Evolutionary conservation across 2,888 invertebrate species (phyloP).

Genomic region (Aphidoletes aphidimyza): DNA sequence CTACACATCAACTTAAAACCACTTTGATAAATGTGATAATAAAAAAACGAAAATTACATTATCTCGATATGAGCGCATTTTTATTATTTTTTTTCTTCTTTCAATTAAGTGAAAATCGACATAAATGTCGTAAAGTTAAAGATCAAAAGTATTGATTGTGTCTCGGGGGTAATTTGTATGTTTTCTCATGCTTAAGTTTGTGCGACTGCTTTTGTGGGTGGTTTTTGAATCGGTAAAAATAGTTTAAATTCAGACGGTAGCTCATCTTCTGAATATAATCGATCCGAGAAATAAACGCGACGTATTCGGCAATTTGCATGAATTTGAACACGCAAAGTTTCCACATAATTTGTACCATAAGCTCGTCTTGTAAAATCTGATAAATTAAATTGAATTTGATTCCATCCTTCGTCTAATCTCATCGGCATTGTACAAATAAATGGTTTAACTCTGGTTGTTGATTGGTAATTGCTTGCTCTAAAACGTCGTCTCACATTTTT

Average conservation of each 20-base stretch:
- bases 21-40: background rate
- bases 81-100: background rate
- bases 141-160: background rate
- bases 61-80: background rate
- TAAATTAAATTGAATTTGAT: conserved; percentile 94
- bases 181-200: conserved; percentile 55
- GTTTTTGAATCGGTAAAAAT: conserved; percentile 89
- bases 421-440: conserved; percentile 98
- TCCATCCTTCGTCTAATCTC: conserved; percentile 94
- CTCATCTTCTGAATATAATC: conserved; percentile 94
- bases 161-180: background rate
- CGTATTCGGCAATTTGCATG: conserved; percentile 96
- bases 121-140: background rate
- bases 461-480: conserved; percentile 94
- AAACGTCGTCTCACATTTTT: conserved; percentile 89
- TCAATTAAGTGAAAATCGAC: background rate
- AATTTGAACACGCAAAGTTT: conserved; percentile 90
- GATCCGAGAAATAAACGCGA: conserved; percentile 89
- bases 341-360: conserved; percentile 96
- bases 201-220: conserved; percentile 61
- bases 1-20: background rate
- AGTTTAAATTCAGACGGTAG: conserved; percentile 95
- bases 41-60: background rate
- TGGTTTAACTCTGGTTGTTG: conserved; percentile 92
- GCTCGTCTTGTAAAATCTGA: conserved; percentile 93